Percentiles rank a stretch among this genome's conserved stretches.
phyloP scores from a whole-genome alignment of 2,888 invertebrate genomes.

The Alviniconcha strummeri region DNA sequence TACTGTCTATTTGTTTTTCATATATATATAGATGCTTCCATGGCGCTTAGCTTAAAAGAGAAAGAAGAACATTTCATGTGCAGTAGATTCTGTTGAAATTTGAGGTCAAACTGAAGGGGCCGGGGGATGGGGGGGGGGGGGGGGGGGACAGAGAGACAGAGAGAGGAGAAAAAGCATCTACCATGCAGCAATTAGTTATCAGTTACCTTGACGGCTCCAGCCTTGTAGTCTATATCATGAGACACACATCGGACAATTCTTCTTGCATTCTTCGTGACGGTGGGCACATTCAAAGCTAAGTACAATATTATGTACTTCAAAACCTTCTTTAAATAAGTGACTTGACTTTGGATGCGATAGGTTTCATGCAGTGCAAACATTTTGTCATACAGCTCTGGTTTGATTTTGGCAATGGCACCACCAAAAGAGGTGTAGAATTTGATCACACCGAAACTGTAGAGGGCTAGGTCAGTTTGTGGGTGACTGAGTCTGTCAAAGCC shows the following conservation, averaged over 20 bases:
- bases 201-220: slow-evolving; percentile 25
- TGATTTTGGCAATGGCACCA: slow-evolving; percentile 71
- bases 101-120: no score
- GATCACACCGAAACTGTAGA: slow-evolving; percentile 74
- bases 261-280: slow-evolving; percentile 47
- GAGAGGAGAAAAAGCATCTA: no score
- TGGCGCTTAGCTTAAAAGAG: no score
- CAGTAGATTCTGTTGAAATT: no score
- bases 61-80: no score
- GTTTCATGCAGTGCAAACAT: slow-evolving; percentile 60
- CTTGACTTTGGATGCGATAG: slow-evolving; percentile 61
- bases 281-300: slow-evolving; percentile 60
- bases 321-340: slow-evolving; percentile 67
- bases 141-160: no score
- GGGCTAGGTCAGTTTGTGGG: slow-evolving; percentile 65
- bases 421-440: slow-evolving; percentile 72
- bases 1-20: background rate
- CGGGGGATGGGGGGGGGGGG: no score
- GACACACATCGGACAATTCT: background rate
- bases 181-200: no score
- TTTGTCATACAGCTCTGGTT: slow-evolving; percentile 55
- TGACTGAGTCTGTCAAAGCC: slow-evolving; percentile 70
- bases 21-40: background rate
- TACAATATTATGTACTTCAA: slow-evolving; percentile 67
- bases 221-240: background rate